phyloP scores from a whole-genome alignment of 2,113 vertebrate genomes.

The Otocyon megalotis region DNA sequence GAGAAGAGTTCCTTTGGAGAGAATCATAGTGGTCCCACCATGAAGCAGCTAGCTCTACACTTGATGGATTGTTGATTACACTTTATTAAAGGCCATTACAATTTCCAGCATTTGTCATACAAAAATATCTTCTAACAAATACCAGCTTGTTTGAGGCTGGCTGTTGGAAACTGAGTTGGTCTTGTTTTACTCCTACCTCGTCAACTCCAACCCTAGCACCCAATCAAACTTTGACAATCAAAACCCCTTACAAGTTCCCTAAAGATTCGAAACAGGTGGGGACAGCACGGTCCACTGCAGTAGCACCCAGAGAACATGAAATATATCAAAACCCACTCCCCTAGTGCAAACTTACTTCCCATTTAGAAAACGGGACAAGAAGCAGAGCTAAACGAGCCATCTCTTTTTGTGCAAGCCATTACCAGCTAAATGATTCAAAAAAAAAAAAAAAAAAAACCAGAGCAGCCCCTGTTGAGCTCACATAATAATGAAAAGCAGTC shows the following conservation, averaged over 20 bases:
- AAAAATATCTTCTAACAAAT: conserved; percentile 70
- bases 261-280: conserved; percentile 80
- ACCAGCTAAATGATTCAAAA: conserved; percentile 82
- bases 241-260: conserved; percentile 66
- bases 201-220: conserved; percentile 76
- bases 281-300: conserved; percentile 72
- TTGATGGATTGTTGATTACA: conserved; percentile 60
- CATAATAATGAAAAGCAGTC: conserved; percentile 88
- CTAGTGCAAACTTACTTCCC: conserved; percentile 51
- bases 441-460: conserved; percentile 61
- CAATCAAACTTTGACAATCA: conserved; percentile 79
- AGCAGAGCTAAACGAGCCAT: conserved; percentile 81
- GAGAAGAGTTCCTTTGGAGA: not conserved
- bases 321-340: conserved; percentile 82
- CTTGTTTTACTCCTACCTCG: conserved; percentile 62
- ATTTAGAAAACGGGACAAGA: conserved; percentile 78
- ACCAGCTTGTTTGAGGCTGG: conserved; percentile 70
- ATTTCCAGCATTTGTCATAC: conserved; percentile 77
- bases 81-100: conserved; percentile 78
- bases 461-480: conserved; percentile 78
- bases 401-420: conserved; percentile 81
- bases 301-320: conserved; percentile 78
- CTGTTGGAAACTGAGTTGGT: conserved; percentile 62
- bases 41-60: not conserved
- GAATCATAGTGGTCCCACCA: not conserved